These are phyloP conservation scores for Cataglyphis cursor DNA, from an alignment of 2,888 invertebrate genomes.

Conservation along the genomic window DNA sequence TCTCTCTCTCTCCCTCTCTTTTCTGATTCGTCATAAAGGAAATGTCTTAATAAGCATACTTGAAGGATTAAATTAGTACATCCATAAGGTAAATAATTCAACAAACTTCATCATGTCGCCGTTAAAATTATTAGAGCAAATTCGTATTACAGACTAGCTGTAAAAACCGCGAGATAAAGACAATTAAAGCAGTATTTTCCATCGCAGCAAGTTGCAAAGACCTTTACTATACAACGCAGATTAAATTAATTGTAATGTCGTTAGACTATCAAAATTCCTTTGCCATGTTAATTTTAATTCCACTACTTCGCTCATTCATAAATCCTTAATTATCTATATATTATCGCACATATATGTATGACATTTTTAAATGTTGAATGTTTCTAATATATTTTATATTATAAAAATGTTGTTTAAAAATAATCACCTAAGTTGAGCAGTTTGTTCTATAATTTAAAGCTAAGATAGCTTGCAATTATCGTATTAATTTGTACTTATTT, in stretches of 20 bases:
- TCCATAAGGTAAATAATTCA: conserved; percentile 12
- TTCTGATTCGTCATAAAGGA: conserved; percentile 13
- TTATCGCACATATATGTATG: not conserved
- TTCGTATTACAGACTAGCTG: not conserved
- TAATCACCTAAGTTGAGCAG: not conserved
- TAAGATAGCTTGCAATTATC: not conserved
- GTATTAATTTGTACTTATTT: not conserved
- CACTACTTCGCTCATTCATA: not conserved
- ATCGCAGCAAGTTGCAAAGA: not conserved
- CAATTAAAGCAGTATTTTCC: not conserved
- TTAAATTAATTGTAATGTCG: conserved; percentile 21
- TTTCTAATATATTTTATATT: not conserved
- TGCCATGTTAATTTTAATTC: not conserved
- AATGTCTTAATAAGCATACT: conserved; percentile 33
- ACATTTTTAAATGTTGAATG: not conserved
- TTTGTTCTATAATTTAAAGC: not conserved
- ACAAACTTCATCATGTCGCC: conserved; percentile 14
- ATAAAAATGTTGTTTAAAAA: not conserved
- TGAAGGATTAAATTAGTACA: conserved; percentile 35
- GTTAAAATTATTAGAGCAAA: conserved; percentile 23
- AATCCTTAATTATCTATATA: not conserved
- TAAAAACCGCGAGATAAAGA: conserved; percentile 6
- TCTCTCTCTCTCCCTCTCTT: conserved; percentile 18
- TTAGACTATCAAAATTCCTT: not conserved
- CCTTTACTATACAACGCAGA: not conserved